A percentile compares a stretch with the other conserved stretches of the same genome.
Evolutionary conservation across 2,797 vertebrate species (phyloP).

Genomic region (Oreochromis grahami): DNA sequence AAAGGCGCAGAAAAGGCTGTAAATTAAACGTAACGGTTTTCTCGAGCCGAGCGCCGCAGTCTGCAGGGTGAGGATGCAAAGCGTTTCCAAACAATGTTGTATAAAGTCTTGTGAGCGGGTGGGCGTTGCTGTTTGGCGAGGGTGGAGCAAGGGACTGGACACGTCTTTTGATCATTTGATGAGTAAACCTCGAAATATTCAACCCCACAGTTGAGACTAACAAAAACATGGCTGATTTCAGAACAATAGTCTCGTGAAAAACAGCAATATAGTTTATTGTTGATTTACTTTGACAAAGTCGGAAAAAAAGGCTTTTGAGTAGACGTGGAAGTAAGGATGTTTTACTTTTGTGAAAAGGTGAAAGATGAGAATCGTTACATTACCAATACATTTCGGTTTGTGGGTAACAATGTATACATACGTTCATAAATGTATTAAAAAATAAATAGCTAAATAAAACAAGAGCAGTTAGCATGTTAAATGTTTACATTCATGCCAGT

Average conservation of each 20-base stretch:
- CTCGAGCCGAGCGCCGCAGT: not conserved
- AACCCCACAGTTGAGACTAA: not conserved
- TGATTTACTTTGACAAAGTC: not conserved
- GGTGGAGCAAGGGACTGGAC: slow-evolving; percentile 10
- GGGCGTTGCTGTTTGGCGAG: slow-evolving; percentile 4
- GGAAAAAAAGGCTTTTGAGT: not conserved
- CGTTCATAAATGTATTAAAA: not conserved
- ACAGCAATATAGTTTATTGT: not conserved
- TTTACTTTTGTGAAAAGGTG: no score
- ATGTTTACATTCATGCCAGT: not conserved
- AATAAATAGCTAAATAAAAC: not conserved
- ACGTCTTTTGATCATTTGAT: not conserved
- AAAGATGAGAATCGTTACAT: not conserved
- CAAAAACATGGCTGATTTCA: not conserved
- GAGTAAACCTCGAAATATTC: not conserved
- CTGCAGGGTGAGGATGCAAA: not conserved
- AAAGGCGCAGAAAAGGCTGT: not conserved
- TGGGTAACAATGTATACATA: not conserved
- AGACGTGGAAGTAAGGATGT: no score
- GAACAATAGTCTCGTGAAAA: not conserved
- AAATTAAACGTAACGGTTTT: not conserved
- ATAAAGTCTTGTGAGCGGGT: not conserved
- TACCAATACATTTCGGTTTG: not conserved
- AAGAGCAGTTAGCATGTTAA: not conserved
- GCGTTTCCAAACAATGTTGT: slow-evolving; percentile 4